These are phyloP conservation scores for Sebastes minor DNA, from an alignment of 2,797 vertebrate species.

Conservation along the genomic window DNA sequence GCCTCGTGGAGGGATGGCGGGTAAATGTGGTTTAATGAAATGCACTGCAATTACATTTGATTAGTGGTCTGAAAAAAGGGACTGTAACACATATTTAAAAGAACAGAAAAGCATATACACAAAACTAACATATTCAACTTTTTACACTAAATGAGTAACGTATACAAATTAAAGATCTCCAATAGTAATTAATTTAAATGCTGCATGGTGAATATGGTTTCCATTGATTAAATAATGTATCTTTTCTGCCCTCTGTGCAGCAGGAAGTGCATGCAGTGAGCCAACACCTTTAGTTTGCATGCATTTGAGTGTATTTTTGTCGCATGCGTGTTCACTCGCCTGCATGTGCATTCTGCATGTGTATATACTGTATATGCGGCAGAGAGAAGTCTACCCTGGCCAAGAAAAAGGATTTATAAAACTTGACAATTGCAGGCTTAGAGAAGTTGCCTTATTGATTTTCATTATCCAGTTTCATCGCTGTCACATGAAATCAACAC, in stretches of 20 bases:
- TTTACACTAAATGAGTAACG: neutral
- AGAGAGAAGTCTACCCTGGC: neutral
- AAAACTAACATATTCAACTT: conserved; percentile 1
- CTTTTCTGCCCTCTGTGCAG: neutral
- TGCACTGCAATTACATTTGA: conserved; percentile 27
- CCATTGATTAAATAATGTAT: conserved; percentile 4
- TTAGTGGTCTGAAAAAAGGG: conserved; percentile 5
- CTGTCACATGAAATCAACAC: conserved; percentile 71
- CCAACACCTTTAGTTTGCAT: neutral
- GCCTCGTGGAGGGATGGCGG: conserved; percentile 1
- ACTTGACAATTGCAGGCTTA: conserved; percentile 65
- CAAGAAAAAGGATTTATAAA: conserved; percentile 66
- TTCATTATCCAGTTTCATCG: conserved; percentile 70
- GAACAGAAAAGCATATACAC: conserved; percentile 12
- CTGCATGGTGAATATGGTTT: neutral
- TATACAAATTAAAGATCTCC: neutral
- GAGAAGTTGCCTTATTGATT: conserved; percentile 73
- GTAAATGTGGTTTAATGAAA: conserved; percentile 31
- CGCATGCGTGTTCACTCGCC: neutral
- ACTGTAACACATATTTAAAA: neutral
- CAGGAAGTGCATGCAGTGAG: neutral
- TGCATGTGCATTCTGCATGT: neutral
- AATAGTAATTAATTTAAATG: neutral
- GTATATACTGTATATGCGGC: neutral
- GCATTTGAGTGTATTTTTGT: neutral